Conservation (phyloP, 1,140 invertebrate species). For the Centruroides sculpturatus region DNA sequence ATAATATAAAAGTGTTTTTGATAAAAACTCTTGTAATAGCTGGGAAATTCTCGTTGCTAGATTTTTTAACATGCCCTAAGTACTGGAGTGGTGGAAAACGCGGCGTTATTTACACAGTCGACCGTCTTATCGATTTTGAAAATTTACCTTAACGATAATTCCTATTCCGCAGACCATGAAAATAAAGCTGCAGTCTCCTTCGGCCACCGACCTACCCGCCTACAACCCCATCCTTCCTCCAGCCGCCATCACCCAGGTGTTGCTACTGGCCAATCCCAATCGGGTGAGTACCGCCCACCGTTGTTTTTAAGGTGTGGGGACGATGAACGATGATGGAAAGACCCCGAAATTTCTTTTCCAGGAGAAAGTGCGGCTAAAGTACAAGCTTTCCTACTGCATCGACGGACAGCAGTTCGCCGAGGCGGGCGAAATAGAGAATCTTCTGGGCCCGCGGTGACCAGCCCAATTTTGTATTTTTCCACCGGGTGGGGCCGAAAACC, state of each 20-base stretch:
- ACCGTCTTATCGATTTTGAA: too few species aligned
- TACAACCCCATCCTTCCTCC: slow-evolving; percentile 80
- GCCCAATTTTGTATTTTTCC: too few species aligned
- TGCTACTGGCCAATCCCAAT: slow-evolving; percentile 46
- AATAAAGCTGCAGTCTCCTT: slow-evolving; percentile 63
- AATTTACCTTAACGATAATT: too few species aligned
- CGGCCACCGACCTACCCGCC: slow-evolving; percentile 58
- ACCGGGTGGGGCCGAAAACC: too few species aligned
- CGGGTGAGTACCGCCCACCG: neutral
- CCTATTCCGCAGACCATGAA: slow-evolving; percentile 54
- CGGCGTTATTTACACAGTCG: too few species aligned
- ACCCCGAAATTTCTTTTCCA: slow-evolving; percentile 16
- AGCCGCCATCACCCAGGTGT: slow-evolving; percentile 66
- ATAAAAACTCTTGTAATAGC: too few species aligned
- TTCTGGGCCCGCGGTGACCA: slow-evolving; percentile 22
- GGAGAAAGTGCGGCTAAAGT: slow-evolving; percentile 55
- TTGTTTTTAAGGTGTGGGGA: too few species aligned
- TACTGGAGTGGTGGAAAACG: too few species aligned
- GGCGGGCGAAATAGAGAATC: slow-evolving; percentile 57
- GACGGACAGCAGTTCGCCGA: slow-evolving; percentile 66
- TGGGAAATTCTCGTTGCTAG: too few species aligned
- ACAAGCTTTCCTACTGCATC: slow-evolving; percentile 64
- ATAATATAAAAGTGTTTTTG: too few species aligned
- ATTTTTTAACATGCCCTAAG: too few species aligned
- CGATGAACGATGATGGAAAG: too few species aligned